Conservation (phyloP, 2,113 vertebrate genomes). For the Orientallactaga bullata region DNA sequence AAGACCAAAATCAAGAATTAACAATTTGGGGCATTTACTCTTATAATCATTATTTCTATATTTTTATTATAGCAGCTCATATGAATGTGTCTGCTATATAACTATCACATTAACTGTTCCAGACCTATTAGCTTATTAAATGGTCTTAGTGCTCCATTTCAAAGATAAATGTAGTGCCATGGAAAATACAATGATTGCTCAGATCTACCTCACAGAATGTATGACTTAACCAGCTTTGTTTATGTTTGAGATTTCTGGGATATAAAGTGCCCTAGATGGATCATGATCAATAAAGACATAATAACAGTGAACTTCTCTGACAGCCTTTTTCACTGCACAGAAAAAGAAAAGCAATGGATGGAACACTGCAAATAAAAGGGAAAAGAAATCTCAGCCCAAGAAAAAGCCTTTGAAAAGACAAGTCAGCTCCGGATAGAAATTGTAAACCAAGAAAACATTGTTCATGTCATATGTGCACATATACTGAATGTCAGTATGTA, state of each 20-base stretch:
- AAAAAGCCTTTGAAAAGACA: constrained; percentile 29
- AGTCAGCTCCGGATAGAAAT: neutral
- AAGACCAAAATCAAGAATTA: neutral
- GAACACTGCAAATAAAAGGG: neutral
- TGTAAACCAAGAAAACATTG: neutral
- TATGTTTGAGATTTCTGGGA: constrained; percentile 17
- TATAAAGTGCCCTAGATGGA: constrained; percentile 7
- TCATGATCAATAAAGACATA: neutral
- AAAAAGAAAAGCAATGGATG: neutral
- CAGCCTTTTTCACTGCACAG: neutral
- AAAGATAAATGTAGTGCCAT: neutral
- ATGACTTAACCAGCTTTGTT: constrained; percentile 4
- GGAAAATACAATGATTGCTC: constrained; percentile 28
- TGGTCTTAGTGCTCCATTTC: neutral
- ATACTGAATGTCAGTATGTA: neutral
- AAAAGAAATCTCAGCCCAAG: neutral
- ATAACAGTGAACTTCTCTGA: neutral
- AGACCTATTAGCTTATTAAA: constrained; percentile 21
- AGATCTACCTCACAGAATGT: neutral
- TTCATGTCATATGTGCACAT: neutral
- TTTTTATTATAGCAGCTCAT: neutral
- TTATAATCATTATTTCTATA: neutral
- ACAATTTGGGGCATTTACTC: neutral
- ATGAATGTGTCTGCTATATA: neutral
- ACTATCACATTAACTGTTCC: constrained; percentile 25